Conservation (phyloP, 2,797 vertebrate genomes). For the Falco novaeseelandiae region DNA sequence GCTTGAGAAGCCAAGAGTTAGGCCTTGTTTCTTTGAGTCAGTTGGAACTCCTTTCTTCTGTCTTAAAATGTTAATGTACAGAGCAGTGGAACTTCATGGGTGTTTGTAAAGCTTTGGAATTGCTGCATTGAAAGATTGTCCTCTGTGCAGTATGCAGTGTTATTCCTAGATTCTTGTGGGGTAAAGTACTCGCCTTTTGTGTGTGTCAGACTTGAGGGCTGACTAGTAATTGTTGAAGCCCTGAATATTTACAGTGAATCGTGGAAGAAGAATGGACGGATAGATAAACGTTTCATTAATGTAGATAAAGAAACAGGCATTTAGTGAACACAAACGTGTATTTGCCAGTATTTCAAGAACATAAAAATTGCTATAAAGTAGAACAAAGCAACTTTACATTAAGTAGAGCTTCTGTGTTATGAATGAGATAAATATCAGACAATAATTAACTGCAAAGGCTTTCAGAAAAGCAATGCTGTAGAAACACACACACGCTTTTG, state of each 20-base stretch:
- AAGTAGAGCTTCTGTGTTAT: background rate
- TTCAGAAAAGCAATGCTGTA: background rate
- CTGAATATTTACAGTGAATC: background rate
- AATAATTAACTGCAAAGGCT: background rate
- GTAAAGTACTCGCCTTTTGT: background rate
- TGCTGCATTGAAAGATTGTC: background rate
- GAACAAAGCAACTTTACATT: constrained; percentile 14
- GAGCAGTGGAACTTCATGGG: background rate
- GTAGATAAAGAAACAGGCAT: background rate
- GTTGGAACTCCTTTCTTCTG: background rate
- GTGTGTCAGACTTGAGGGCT: background rate
- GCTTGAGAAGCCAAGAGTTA: background rate
- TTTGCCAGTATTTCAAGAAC: background rate
- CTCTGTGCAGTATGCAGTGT: background rate
- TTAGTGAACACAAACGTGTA: background rate
- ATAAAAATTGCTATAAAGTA: constrained; percentile 4
- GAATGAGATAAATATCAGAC: background rate
- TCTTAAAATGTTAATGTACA: constrained; percentile 18
- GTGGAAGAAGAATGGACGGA: background rate
- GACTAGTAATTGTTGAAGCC: background rate
- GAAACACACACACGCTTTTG: background rate
- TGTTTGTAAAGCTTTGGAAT: constrained; percentile 2
- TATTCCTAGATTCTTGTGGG: background rate
- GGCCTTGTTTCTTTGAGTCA: background rate
- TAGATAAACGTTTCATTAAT: constrained; percentile 4